phyloP scores from a whole-genome alignment of 1,140 invertebrate genomes.

The Lordiphosa stackelbergi region DNA sequence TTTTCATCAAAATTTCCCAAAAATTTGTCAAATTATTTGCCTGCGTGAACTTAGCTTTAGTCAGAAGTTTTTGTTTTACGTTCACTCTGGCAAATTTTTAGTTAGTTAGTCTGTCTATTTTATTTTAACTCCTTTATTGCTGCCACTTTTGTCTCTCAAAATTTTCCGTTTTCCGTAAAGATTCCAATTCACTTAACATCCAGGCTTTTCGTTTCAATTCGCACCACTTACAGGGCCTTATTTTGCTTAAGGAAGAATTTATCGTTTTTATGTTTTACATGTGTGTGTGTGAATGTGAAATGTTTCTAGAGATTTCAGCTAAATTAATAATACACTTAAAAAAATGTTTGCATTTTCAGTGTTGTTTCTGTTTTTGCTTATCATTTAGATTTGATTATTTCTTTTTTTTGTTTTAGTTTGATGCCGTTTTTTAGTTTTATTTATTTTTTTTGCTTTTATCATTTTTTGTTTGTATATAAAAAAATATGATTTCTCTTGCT shows the following conservation, averaged over 20 bases:
- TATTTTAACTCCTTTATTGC: too few relatives aligned
- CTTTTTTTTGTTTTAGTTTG: slow-evolving; percentile 32
- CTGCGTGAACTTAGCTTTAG: too few relatives aligned
- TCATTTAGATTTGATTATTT: slow-evolving; percentile 58
- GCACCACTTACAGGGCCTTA: too few relatives aligned
- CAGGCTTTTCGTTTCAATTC: too few relatives aligned
- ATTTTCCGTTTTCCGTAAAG: too few relatives aligned
- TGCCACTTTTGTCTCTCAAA: too few relatives aligned
- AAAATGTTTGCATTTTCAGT: slow-evolving; percentile 35
- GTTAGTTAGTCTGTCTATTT: too few relatives aligned
- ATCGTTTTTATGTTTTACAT: slow-evolving; percentile 7
- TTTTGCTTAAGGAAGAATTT: slow-evolving; percentile 47
- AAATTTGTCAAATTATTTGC: too few relatives aligned
- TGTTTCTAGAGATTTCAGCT: slow-evolving; percentile 65
- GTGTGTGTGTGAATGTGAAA: slow-evolving; percentile 24
- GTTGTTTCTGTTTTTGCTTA: slow-evolving; percentile 55
- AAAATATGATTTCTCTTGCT: slow-evolving; percentile 60
- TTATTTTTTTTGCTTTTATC: slow-evolving; percentile 7
- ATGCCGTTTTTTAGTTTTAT: background rate
- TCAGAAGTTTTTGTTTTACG: too few relatives aligned
- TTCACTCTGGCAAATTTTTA: too few relatives aligned
- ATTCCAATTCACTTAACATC: too few relatives aligned
- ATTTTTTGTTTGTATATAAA: slow-evolving; percentile 57
- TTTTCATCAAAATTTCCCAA: too few relatives aligned
- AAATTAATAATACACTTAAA: slow-evolving; percentile 59